phyloP scores from a whole-genome alignment of 2,113 vertebrate genomes.

The Erythrolamprus reginae region DNA sequence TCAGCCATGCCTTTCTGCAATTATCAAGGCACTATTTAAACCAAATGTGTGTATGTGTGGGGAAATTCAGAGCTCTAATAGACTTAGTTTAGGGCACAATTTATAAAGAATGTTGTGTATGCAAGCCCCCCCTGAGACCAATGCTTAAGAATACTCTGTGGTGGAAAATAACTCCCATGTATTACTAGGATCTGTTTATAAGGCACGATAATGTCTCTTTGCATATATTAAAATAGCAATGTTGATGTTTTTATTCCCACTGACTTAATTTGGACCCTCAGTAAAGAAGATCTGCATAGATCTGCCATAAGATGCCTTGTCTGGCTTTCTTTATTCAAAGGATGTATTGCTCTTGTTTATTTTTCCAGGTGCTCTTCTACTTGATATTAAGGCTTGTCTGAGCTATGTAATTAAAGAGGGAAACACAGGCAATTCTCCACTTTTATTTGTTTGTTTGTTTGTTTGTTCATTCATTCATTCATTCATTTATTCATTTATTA shows the following conservation, averaged over 20 bases:
- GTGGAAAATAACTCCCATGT: neutral
- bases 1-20: neutral
- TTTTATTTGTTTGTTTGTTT: no score
- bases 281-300: neutral
- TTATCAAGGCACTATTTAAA: conserved; percentile 21
- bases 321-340: neutral
- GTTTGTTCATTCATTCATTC: no score
- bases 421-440: neutral
- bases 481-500: no score
- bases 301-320: neutral
- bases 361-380: neutral
- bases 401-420: neutral
- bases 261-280: neutral
- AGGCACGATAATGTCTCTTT: neutral
- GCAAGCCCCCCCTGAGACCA: neutral
- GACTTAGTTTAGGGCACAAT: conserved; percentile 4
- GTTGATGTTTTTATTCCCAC: neutral
- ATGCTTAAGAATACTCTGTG: neutral
- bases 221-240: neutral
- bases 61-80: neutral
- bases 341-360: neutral
- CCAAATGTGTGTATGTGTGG: neutral
- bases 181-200: neutral
- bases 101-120: neutral
- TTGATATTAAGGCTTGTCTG: neutral